A percentile compares a stretch with the other conserved stretches of the same genome.
phyloP scores from a whole-genome alignment of 2,888 invertebrate genomes.

The Lepas anatifera region DNA sequence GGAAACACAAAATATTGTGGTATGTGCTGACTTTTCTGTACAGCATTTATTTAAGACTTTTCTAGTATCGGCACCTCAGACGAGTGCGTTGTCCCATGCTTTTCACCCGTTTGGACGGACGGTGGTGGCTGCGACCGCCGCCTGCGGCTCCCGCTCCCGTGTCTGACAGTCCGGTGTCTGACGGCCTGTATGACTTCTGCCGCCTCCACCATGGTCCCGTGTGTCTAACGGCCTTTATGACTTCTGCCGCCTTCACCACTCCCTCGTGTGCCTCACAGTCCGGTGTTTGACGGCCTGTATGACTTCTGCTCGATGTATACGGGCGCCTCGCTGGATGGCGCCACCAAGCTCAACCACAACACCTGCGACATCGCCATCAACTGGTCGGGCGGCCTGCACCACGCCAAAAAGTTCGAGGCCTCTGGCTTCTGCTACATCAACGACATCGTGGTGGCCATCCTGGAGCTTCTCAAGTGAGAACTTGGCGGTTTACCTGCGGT shows the following conservation, averaged over 20 bases:
- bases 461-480: conserved; percentile 70
- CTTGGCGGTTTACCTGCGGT: too few species aligned
- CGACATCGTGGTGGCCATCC: conserved; percentile 93
- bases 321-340: conserved; percentile 93
- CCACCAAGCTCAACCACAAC: conserved; percentile 88
- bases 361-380: conserved; percentile 96
- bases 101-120: too few species aligned
- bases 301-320: conserved; percentile 98
- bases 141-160: too few species aligned
- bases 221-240: too few species aligned
- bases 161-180: conserved; percentile 22
- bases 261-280: conserved; percentile 15
- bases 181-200: conserved; percentile 93
- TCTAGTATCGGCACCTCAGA: too few species aligned
- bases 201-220: too few species aligned
- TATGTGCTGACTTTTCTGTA: too few species aligned
- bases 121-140: too few species aligned
- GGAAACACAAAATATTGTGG: too few species aligned
- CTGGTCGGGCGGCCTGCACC: conserved; percentile 98
- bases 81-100: too few species aligned
- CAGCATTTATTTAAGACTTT: too few species aligned
- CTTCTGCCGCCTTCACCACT: too few species aligned
- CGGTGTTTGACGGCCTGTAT: conserved; percentile 55
- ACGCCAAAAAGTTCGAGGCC: conserved; percentile 98
- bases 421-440: conserved; percentile 99